Evolutionary conservation across 2,113 vertebrate genomes (phyloP).

Genomic region (Sinocyclocheilus maitianheensis): DNA sequence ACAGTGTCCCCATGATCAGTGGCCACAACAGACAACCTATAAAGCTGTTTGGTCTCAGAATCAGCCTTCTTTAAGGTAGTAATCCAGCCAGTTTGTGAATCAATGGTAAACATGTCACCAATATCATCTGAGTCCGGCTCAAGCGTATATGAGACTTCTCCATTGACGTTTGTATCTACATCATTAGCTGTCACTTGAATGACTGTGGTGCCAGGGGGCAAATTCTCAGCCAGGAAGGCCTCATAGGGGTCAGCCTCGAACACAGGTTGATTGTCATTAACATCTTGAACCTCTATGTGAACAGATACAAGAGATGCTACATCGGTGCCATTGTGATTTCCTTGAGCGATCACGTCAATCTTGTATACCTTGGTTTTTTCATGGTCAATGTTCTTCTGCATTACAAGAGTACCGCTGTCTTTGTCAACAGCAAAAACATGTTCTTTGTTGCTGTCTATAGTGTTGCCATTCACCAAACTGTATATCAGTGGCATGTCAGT

Average conservation of each 20-base stretch:
- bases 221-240: constrained; percentile 91
- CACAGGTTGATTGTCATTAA: constrained; percentile 92
- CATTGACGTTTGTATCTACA: constrained; percentile 87
- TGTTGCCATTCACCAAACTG: constrained; percentile 92
- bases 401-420: constrained; percentile 83
- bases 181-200: constrained; percentile 97
- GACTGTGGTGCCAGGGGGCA: constrained; percentile 90
- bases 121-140: constrained; percentile 73
- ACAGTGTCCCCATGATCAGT: constrained; percentile 84
- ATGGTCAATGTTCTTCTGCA: constrained; percentile 89
- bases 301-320: constrained; percentile 90
- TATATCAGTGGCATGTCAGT: constrained; percentile 90
- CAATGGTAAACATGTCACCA: constrained; percentile 83
- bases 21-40: constrained; percentile 86
- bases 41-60: constrained; percentile 81
- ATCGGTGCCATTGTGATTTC: constrained; percentile 84
- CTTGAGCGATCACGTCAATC: constrained; percentile 91
- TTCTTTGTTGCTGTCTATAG: constrained; percentile 90
- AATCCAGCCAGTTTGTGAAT: constrained; percentile 91
- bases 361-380: constrained; percentile 96
- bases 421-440: constrained; percentile 85
- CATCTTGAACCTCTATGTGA: constrained; percentile 91
- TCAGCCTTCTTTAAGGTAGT: constrained; percentile 82
- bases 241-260: constrained; percentile 93
- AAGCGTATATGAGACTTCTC: constrained; percentile 88